Conservation (phyloP, 1,140 invertebrate genomes). For the Magallana angulata region DNA sequence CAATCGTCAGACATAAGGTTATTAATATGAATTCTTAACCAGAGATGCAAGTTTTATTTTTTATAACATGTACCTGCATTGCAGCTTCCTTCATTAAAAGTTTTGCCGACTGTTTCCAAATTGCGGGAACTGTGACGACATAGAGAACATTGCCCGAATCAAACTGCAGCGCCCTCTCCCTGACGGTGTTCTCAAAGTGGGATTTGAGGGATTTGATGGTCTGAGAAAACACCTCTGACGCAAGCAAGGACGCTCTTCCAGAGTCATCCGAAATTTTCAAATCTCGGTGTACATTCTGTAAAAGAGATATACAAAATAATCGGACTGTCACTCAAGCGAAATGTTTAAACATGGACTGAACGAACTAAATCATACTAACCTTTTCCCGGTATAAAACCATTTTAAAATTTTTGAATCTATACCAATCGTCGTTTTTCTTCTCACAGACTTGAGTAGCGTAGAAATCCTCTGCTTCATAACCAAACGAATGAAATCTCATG, state of each 20-base stretch:
- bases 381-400: slow-evolving; percentile 50
- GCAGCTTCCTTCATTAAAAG: slow-evolving; percentile 21
- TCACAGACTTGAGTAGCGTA: slow-evolving; percentile 21
- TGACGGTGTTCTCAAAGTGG: not conserved
- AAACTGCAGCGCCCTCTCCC: not conserved
- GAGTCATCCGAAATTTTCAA: not conserved
- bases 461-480: slow-evolving; percentile 46
- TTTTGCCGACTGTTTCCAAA: slow-evolving; percentile 40
- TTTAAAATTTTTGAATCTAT: slow-evolving; percentile 52
- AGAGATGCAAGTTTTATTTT: too few relatives aligned
- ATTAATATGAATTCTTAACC: too few relatives aligned
- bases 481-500: slow-evolving; percentile 50
- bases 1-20: too few relatives aligned
- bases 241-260: not conserved
- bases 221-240: not conserved
- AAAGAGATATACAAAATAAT: not conserved
- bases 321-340: too few relatives aligned
- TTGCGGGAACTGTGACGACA: slow-evolving; percentile 33
- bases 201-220: not conserved
- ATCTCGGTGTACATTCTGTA: not conserved
- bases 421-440: slow-evolving; percentile 43
- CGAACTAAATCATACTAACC: not conserved
- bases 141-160: not conserved
- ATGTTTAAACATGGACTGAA: too few relatives aligned
- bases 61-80: not conserved